Evolutionary conservation across 2,888 invertebrate species (phyloP), one percentile per base, ranked within the genome.

Genomic region (Thelaira solivaga): DNA sequence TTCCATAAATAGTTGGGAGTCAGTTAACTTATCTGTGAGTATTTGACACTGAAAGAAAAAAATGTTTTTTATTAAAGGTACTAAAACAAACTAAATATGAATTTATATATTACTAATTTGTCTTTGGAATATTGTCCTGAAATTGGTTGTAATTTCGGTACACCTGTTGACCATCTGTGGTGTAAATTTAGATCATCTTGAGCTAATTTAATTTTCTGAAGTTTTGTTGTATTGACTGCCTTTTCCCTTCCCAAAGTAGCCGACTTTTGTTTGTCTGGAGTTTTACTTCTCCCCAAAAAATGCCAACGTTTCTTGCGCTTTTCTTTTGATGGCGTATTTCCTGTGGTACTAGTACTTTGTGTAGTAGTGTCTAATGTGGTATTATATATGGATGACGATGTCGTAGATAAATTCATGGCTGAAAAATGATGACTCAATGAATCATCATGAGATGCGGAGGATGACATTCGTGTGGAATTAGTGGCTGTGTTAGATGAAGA

Each of bases 101-200:
- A n/a, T n/a, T n/a, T n/a, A 55, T 41, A 5, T 57, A 18, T 90
- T 84, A 94, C 94, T 93, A 94, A 92, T 80, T 93, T 93, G 89
- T 95, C 95, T 90, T 94, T 94, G 84, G 94, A 94, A 84, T 94
- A 94, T 55, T 93, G 93, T 0, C 94, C 93, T 24, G 94, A 94
- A 71, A 94, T 89, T 4, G 94, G 94, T 85, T 93, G 93, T 39
- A 92, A 90, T 83, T 93, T 91, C 13, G 93, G 93, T 80, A 93
- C 89, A 0, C 93, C 94, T 0, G 93, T 93, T 0, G 93, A 94
- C 94, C 94, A 94, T 45, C 94, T 88, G 84, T 93, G 92, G 82
- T 91, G 91, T 71, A 90, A 88, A 83, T 91, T 91, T 11, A 90
- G 89, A 80, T 89, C 89, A 74, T 88, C 89, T 75, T 88, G 88